Conservation (phyloP, 2,888 invertebrate species). For the Hypercompe scribonia region DNA sequence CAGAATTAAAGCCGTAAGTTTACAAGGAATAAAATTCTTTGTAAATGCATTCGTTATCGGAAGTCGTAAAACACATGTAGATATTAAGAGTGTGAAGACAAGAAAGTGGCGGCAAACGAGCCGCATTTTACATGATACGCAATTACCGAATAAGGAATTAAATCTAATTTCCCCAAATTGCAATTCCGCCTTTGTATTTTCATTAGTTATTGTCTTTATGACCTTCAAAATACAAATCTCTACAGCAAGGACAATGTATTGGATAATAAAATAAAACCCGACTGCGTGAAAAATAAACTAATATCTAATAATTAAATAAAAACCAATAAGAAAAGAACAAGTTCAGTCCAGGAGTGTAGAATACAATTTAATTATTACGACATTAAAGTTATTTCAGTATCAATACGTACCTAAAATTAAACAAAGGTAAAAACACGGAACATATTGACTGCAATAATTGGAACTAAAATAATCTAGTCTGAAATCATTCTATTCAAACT, state of each 20-base stretch:
- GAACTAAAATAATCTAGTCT: too few species aligned
- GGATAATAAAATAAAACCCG: neutral
- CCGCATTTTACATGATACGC: neutral
- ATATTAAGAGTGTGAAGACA: conserved; percentile 14
- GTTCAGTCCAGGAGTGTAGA: too few species aligned
- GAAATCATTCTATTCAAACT: too few species aligned
- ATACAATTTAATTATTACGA: too few species aligned
- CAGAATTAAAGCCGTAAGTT: conserved; percentile 38
- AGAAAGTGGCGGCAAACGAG: neutral
- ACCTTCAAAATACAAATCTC: neutral
- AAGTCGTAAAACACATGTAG: conserved; percentile 37
- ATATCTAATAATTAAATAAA: too few species aligned
- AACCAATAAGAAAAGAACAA: too few species aligned
- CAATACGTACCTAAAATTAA: too few species aligned
- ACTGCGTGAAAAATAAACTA: too few species aligned
- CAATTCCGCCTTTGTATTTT: neutral
- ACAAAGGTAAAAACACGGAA: too few species aligned
- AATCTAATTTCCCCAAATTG: neutral
- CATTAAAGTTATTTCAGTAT: too few species aligned
- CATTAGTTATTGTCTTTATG: neutral
- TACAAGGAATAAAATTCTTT: conserved; percentile 50
- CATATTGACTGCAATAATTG: too few species aligned
- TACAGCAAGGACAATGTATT: neutral
- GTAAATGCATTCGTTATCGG: conserved; percentile 45
- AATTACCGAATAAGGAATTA: neutral